phyloP scores from a whole-genome alignment of 1,140 invertebrate genomes.

The Lucilia cuprina region DNA sequence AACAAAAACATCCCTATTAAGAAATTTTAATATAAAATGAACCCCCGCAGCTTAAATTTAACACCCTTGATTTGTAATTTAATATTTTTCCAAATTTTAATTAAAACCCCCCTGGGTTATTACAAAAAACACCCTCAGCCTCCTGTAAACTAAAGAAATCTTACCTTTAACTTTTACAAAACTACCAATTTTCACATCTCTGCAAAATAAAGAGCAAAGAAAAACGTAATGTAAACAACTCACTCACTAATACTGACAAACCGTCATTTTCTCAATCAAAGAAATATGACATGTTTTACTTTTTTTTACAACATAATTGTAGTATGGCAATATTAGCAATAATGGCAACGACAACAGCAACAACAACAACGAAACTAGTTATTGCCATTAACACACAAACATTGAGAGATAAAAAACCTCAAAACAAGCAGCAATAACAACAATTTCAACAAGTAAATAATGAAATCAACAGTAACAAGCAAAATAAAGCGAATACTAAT shows the following conservation, averaged over 20 bases:
- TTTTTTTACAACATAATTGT: neutral
- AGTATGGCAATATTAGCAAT: neutral
- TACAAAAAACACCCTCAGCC: too few relatives aligned
- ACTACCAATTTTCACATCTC: neutral
- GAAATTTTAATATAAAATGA: too few relatives aligned
- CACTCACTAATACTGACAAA: neutral
- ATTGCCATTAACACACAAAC: conserved; percentile 30
- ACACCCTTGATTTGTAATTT: too few relatives aligned
- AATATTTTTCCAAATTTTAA: too few relatives aligned
- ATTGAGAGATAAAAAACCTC: neutral
- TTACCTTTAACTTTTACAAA: too few relatives aligned
- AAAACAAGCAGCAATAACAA: neutral
- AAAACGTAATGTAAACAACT: neutral
- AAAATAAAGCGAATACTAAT: neutral
- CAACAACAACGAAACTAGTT: conserved; percentile 3
- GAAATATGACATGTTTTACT: neutral
- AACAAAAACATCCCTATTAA: too few relatives aligned
- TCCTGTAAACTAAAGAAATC: too few relatives aligned
- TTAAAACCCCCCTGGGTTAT: too few relatives aligned
- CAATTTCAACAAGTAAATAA: conserved; percentile 9
- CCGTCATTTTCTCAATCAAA: neutral
- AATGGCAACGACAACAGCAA: neutral
- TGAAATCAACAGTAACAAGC: neutral
- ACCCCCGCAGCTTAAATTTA: too few relatives aligned
- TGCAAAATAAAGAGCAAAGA: too few relatives aligned